Evolutionary conservation across 2,797 vertebrate genomes (phyloP).

Genomic region (Leucoraja ocellata): DNA sequence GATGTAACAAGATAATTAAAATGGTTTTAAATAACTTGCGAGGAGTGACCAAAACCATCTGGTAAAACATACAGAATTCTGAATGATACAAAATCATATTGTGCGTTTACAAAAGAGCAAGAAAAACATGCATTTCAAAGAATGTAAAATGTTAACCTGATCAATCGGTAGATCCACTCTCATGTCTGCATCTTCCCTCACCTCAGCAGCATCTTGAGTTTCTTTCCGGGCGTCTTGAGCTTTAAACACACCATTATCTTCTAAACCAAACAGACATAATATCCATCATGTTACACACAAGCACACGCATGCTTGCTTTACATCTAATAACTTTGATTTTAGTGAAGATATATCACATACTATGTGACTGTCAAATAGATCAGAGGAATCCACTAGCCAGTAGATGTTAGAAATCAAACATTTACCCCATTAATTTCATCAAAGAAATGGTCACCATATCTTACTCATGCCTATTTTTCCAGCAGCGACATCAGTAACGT

Average conservation of each 20-base stretch:
- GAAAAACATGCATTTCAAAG: slow-evolving; percentile 4
- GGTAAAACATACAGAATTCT: not conserved
- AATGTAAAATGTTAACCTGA: slow-evolving; percentile 49
- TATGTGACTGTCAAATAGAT: not conserved
- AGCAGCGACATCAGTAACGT: not conserved
- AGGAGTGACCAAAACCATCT: not conserved
- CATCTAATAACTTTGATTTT: not conserved
- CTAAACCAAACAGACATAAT: slow-evolving; percentile 16
- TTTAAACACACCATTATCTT: slow-evolving; percentile 55
- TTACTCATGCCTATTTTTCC: not conserved
- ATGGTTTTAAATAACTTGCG: not conserved
- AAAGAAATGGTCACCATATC: not conserved
- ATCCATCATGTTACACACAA: not conserved
- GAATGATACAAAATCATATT: not conserved
- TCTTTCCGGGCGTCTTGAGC: slow-evolving; percentile 55
- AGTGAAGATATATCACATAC: not conserved
- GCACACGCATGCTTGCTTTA: not conserved
- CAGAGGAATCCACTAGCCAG: not conserved
- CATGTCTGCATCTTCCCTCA: slow-evolving; percentile 54
- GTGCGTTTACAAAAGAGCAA: not conserved
- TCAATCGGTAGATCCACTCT: slow-evolving; percentile 59
- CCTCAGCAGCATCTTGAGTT: slow-evolving; percentile 51
- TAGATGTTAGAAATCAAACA: not conserved
- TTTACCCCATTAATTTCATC: not conserved
- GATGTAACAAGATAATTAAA: not conserved